Percentiles rank a stretch among this genome's conserved stretches.
These are phyloP conservation scores for Homalodisca vitripennis DNA, from an alignment of 1,140 invertebrate genomes.

Conservation along the genomic window DNA sequence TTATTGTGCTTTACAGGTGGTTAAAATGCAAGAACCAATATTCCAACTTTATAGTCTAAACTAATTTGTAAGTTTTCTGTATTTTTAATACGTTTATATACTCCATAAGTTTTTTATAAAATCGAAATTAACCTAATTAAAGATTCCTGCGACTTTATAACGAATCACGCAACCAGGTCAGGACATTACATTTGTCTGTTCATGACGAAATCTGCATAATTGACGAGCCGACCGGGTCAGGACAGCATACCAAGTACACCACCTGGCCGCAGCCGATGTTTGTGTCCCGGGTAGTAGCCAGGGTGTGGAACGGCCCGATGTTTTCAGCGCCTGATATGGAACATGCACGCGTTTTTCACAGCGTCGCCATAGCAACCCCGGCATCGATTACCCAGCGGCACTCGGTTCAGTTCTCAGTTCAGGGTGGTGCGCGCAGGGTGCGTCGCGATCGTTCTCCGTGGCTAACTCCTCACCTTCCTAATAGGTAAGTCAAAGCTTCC, in stretches of 20 bases:
- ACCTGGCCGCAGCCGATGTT: neutral
- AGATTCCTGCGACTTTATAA: too few species aligned
- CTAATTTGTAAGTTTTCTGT: too few species aligned
- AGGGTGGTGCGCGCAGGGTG: neutral
- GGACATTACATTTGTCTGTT: too few species aligned
- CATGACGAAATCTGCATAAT: too few species aligned
- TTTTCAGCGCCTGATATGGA: constrained; percentile 7
- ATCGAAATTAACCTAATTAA: too few species aligned
- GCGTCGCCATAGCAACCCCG: constrained; percentile 9
- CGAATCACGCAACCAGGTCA: too few species aligned
- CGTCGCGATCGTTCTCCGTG: neutral
- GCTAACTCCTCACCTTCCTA: neutral
- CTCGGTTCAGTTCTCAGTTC: neutral
- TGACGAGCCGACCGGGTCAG: too few species aligned
- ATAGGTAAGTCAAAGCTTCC: constrained; percentile 8
- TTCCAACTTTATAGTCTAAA: too few species aligned
- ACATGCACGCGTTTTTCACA: constrained; percentile 14
- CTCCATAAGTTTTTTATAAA: too few species aligned
- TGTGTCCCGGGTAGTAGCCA: neutral
- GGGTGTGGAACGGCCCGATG: constrained; percentile 14
- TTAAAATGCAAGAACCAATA: too few species aligned
- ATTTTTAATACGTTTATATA: too few species aligned
- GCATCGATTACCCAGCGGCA: constrained; percentile 1
- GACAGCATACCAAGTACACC: neutral
- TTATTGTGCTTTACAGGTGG: too few species aligned